Evolutionary conservation across 2,888 invertebrate genomes (phyloP).

Genomic region (Ephialtes manifestator): DNA sequence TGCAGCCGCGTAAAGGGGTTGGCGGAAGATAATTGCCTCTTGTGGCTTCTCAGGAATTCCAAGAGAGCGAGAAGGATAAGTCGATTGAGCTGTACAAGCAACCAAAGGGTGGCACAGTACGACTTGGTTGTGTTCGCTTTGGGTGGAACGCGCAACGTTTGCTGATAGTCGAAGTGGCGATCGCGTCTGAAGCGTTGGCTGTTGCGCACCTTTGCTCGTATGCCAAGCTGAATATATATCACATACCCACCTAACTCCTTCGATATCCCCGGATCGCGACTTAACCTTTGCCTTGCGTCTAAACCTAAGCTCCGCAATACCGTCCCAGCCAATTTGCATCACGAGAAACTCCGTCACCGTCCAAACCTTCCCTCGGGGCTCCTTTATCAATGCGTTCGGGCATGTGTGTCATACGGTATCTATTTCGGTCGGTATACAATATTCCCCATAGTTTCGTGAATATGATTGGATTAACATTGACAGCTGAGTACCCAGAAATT

Average conservation of each 20-base stretch:
- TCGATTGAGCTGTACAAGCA: slow-evolving; percentile 48
- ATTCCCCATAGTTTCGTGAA: slow-evolving; percentile 18
- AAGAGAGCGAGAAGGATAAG: slow-evolving; percentile 69
- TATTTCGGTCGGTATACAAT: background rate
- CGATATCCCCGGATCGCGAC: slow-evolving; percentile 68
- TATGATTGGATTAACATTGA: slow-evolving; percentile 1
- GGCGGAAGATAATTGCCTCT: slow-evolving; percentile 84
- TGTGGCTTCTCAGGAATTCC: slow-evolving; percentile 80
- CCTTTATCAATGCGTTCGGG: slow-evolving; percentile 27
- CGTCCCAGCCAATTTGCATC: slow-evolving; percentile 78
- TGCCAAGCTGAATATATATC: background rate
- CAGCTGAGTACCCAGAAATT: background rate
- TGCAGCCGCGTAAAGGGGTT: slow-evolving; percentile 76
- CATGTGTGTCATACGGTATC: background rate
- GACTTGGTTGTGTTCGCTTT: slow-evolving; percentile 43
- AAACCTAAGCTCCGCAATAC: slow-evolving; percentile 68
- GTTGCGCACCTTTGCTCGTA: slow-evolving; percentile 57
- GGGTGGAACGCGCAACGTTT: slow-evolving; percentile 47
- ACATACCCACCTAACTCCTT: slow-evolving; percentile 72
- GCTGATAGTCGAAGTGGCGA: slow-evolving; percentile 42
- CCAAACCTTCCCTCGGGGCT: slow-evolving; percentile 2
- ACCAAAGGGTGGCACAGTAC: slow-evolving; percentile 56
- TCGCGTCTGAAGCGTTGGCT: slow-evolving; percentile 53
- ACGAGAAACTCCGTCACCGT: slow-evolving; percentile 64
- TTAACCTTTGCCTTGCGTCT: slow-evolving; percentile 78